Base-by-base conservation (phyloP, 2,797 vertebrate genomes). In the Carcharodon carcharias region DNA sequence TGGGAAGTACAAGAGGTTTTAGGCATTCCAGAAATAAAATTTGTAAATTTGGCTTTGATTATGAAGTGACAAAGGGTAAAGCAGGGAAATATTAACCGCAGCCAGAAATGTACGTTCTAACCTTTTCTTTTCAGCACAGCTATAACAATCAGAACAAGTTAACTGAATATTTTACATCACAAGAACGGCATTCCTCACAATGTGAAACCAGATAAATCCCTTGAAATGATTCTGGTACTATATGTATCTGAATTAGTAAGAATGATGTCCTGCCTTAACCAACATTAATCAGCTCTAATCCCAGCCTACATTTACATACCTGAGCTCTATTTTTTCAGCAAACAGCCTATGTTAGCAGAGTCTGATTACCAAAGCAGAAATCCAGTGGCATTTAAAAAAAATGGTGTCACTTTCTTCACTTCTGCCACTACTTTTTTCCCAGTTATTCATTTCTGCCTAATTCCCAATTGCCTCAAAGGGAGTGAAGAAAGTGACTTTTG, bases 231-330 rank as follows among this genome's bases (percentile, higher is more conserved):
- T 61, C 14, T 69, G 63, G n/a, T 40, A 2, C 14, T 28, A 45
- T 94, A 28, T 40, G 63, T 23, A 21, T 45, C 63, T 12, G 92
- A 8, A 65, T 7, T 65, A 1, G 91, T 63, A 65, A 63, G 28
- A 65, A n/a, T 11, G 63, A 63, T 93, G n/a, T 40, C n/a, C 92
- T 50, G 92, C 23, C 21, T 94, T 9, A 94, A 94, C 61, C 21
- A 94, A 69, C n/a, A 69, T 67, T 94, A 94, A 94, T 67, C 61
- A 67, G 18, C n/a, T 26, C 92, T 94, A 67, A 94, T 94, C 65
- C 63, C 28, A 40, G n/a, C 63, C 92, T 58, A 69, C 50, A 40
- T 67, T 67, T 94, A 67, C 65, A 94, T 40, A 67, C 40, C n/a
- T 65, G 61, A 94, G 67, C 63, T 69, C 21, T 28, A 4, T 67